phyloP scores from a whole-genome alignment of 2,888 invertebrate species.

The Drosophila monieri region DNA sequence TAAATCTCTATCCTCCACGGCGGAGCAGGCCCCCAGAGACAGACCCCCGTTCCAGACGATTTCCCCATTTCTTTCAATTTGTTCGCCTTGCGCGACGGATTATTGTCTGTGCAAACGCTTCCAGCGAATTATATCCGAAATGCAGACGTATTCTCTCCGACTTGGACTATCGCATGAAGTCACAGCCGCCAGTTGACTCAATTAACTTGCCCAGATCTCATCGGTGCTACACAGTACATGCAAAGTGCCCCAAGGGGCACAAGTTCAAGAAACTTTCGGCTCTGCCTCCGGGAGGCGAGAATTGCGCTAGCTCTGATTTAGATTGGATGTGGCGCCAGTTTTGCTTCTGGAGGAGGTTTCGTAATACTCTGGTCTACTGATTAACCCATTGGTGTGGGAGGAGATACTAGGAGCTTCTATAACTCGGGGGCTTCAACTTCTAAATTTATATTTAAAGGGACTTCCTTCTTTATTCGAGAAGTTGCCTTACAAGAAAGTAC shows the following conservation, averaged over 20 bases:
- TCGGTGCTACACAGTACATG: slow-evolving; percentile 11
- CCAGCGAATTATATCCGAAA: slow-evolving; percentile 67
- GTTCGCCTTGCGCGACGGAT: slow-evolving; percentile 74
- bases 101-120: slow-evolving; percentile 73
- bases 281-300: slow-evolving; percentile 9
- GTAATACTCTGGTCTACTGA: slow-evolving; percentile 19
- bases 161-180: slow-evolving; percentile 53
- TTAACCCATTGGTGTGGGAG: slow-evolving; percentile 14
- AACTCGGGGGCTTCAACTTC: not conserved
- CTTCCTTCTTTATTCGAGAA: too few species aligned
- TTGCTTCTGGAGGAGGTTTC: slow-evolving; percentile 11
- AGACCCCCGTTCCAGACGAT: slow-evolving; percentile 5
- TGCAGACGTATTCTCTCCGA: slow-evolving; percentile 7
- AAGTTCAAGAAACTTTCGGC: slow-evolving; percentile 68
- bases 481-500: too few species aligned
- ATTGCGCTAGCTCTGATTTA: slow-evolving; percentile 40
- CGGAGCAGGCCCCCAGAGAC: slow-evolving; percentile 6
- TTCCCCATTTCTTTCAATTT: slow-evolving; percentile 63
- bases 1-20: slow-evolving; percentile 48
- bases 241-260: slow-evolving; percentile 11
- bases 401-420: not conserved
- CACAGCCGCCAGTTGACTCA: slow-evolving; percentile 64
- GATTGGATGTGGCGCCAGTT: slow-evolving; percentile 53
- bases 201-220: slow-evolving; percentile 42
- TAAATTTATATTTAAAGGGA: not conserved